These are phyloP conservation scores for Eremobia ochroleuca DNA, from an alignment of 2,888 invertebrate genomes.

Conservation along the genomic window DNA sequence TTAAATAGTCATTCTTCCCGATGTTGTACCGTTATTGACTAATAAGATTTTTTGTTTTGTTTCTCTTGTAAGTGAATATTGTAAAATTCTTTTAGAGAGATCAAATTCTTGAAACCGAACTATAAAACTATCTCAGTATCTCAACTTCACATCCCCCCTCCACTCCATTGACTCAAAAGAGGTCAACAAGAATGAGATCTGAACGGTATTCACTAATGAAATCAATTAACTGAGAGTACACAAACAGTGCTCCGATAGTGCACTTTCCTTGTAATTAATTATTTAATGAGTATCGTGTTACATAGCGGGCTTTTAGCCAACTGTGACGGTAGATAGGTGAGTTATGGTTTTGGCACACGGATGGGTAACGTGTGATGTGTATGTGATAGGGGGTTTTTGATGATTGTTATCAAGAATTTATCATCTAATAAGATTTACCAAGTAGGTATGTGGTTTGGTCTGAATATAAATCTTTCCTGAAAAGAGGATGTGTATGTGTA, in stretches of 20 bases:
- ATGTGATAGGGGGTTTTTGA: background rate
- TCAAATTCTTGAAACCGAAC: no score
- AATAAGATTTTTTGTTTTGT: no score
- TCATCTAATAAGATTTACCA: background rate
- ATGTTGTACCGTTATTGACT: no score
- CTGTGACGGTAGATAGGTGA: slow-evolving; percentile 17
- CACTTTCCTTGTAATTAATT: slow-evolving; percentile 46
- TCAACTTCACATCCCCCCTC: background rate
- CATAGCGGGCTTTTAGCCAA: slow-evolving; percentile 52
- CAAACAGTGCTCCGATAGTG: slow-evolving; percentile 42
- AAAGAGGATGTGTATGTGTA: background rate
- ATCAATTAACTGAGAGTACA: slow-evolving; percentile 53
- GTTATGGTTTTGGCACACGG: slow-evolving; percentile 21
- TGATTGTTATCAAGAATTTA: background rate
- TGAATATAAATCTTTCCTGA: background rate
- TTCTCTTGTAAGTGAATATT: no score
- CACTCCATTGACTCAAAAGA: slow-evolving; percentile 33
- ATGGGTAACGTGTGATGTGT: background rate
- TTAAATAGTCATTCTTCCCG: no score
- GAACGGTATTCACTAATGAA: slow-evolving; percentile 45
- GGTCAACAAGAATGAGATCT: slow-evolving; percentile 52
- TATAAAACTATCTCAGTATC: background rate
- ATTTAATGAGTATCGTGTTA: slow-evolving; percentile 47
- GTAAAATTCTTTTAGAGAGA: no score
- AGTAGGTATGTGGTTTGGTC: background rate